Evolutionary conservation across 2,797 vertebrate genomes (phyloP).

Genomic region (Streptopelia turtur): DNA sequence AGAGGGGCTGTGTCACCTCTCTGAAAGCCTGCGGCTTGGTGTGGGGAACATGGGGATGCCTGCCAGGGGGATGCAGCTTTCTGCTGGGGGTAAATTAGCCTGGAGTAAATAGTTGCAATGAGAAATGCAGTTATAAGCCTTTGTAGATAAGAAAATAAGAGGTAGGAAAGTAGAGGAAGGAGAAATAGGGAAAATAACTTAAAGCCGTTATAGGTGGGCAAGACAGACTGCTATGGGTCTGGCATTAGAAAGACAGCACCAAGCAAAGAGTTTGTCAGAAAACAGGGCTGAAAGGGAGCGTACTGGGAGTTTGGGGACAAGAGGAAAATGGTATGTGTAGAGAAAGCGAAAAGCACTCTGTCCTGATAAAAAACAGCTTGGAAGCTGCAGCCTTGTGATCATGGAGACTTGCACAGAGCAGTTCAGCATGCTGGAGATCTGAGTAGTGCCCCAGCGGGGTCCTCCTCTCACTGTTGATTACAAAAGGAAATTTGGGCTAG

Average conservation of each 20-base stretch:
- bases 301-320: not conserved
- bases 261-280: not conserved
- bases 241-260: not conserved
- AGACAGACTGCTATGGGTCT: not conserved
- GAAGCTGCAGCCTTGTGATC: not conserved
- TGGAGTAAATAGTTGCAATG: not conserved
- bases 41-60: accelerated
- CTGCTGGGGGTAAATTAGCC: not conserved
- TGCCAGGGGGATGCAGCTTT: not conserved
- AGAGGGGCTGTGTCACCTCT: too few relatives aligned
- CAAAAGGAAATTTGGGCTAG: not conserved
- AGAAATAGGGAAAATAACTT: not conserved
- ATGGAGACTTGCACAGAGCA: not conserved
- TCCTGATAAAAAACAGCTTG: not conserved
- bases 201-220: not conserved
- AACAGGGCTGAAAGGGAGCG: not conserved
- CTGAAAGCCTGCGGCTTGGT: accelerated
- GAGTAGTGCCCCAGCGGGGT: not conserved
- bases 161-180: not conserved
- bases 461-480: conserved; percentile 21
- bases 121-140: not conserved
- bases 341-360: not conserved
- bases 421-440: not conserved
- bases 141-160: not conserved
- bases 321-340: accelerated